These are phyloP conservation scores for Drosophila prosaltans DNA, from an alignment of 1,140 invertebrate genomes.

Conservation along the genomic window DNA sequence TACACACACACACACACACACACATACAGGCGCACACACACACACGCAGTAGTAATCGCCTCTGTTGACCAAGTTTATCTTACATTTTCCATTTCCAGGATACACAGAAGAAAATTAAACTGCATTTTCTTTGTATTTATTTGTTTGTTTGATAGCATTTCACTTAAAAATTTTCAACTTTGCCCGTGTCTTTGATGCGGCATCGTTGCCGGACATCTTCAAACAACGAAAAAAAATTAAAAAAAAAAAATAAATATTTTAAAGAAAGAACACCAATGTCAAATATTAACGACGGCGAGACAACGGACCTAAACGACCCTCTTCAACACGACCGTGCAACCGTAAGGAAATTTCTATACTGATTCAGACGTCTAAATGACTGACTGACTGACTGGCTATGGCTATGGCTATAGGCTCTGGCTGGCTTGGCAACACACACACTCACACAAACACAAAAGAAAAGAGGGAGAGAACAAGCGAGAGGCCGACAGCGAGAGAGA, in stretches of 20 bases:
- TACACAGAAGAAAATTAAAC: constrained; percentile 10
- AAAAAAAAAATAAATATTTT: background rate
- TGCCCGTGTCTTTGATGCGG: constrained; percentile 29
- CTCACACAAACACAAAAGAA: constrained; percentile 22
- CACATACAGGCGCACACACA: constrained; percentile 27
- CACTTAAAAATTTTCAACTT: constrained; percentile 1
- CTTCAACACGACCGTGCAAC: constrained; percentile 40
- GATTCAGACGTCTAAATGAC: constrained; percentile 65
- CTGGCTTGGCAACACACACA: constrained; percentile 39
- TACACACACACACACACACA: constrained; percentile 53
- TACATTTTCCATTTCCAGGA: constrained; percentile 36
- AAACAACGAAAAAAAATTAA: background rate
- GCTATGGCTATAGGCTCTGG: constrained; percentile 6
- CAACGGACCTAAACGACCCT: constrained; percentile 26
- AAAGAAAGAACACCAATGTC: constrained; percentile 44
- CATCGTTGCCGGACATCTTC: constrained; percentile 33
- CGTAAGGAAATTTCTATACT: constrained; percentile 77
- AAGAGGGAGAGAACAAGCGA: background rate
- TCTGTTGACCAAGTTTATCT: constrained; percentile 35
- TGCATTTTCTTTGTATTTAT: constrained; percentile 24
- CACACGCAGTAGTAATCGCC: background rate
- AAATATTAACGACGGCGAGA: constrained; percentile 49
- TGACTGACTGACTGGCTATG: constrained; percentile 46
- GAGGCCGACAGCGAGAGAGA: background rate
- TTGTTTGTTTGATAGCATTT: constrained; percentile 1